Evolutionary conservation across 2,888 invertebrate genomes (phyloP), one percentile per base, ranked within the genome.

Genomic region (Morpho deidamia): DNA sequence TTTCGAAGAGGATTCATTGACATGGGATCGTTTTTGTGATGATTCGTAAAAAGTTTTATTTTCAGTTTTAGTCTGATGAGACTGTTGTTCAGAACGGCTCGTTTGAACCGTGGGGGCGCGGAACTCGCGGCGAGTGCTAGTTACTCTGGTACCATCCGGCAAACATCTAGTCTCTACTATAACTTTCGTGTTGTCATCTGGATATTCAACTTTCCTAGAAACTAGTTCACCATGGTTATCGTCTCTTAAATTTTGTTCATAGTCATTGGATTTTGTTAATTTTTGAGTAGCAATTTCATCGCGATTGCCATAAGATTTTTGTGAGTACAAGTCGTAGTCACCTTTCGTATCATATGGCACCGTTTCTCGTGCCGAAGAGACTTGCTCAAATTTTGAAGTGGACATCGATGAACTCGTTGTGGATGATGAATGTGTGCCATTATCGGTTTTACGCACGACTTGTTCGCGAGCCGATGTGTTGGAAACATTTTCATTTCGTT

Each of bases 71-170:
- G 71, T 70, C 54, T 83, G 67, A 53, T 69, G 76, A 8, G 77
- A 76, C 7, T 73, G 72, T 32, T 80, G 74, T 59, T 87, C 83
- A n/a, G 84, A 74, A 41, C 69, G 76, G 11, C 74, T 76, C 52
- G 70, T 78, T 44, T 84, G 80, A 11, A 74, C 75, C 7, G 63
- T 60, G 0, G 87, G 86, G 5, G 69, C 82, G n/a, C 83, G 79
- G 37, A 92, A 93, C 71, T 94, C 94, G 38, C 93, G 92, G 42
- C 91, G 91, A 12, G 93, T 93, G 57, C 93, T 93, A n/a, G 93
- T 94, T 1, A 94, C 91, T 41, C 90, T 90, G 1, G 92, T 92
- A 11, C 94, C 94, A 68, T 93, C 94, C 0, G 92, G 92, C 41
- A 93, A 76, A 45, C 92, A 91, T 63, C 92, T 91, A 0, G 93